Conservation (phyloP, 2,797 vertebrate species). For the Acanthis flammea region DNA sequence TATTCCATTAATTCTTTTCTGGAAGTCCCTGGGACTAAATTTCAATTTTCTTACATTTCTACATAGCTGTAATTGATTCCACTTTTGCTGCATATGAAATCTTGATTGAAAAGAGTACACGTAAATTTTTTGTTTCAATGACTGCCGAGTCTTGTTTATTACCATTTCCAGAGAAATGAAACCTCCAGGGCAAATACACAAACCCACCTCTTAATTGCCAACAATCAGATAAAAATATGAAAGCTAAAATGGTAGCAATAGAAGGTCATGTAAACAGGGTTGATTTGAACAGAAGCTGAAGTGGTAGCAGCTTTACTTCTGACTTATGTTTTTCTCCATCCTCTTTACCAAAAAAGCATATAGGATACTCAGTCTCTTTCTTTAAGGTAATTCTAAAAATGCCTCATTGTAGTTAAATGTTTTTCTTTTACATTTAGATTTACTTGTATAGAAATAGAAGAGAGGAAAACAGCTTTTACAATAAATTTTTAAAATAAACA, state of each 20-base stretch:
- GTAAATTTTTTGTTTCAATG: neutral
- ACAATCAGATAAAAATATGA: neutral
- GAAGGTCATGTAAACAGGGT: neutral
- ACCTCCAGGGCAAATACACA: neutral
- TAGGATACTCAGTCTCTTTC: neutral
- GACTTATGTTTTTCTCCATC: neutral
- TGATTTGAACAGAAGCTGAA: neutral
- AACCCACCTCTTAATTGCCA: neutral
- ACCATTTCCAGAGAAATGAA: neutral
- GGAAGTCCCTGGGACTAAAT: neutral
- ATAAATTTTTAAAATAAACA: neutral
- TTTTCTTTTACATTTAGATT: neutral
- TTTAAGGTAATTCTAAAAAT: neutral
- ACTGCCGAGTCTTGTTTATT: neutral
- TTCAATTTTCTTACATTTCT: neutral
- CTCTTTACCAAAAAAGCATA: neutral
- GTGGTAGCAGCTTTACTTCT: neutral
- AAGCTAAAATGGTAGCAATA: neutral
- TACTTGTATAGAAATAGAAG: neutral
- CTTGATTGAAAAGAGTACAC: neutral
- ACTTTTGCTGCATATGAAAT: neutral
- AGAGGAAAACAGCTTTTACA: accelerated
- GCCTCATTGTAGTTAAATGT: neutral
- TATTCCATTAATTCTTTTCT: neutral
- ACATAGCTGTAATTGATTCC: neutral